Conservation (phyloP, 2,888 invertebrate species). For the Phania funesta region DNA sequence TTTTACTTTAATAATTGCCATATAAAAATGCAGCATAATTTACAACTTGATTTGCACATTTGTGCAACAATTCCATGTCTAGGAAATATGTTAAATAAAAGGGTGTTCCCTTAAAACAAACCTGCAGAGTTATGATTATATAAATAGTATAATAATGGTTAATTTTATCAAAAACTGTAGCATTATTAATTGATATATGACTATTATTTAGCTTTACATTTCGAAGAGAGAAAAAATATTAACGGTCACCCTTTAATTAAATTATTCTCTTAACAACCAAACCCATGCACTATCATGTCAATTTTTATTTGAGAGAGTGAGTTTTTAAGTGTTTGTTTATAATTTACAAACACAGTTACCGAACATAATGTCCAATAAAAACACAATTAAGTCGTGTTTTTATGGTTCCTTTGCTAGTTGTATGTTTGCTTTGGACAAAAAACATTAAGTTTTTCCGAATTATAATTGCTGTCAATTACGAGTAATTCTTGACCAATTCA, state of each 20-base stretch:
- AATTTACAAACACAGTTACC: conserved; percentile 34
- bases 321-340: conserved; percentile 44
- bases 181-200: not conserved
- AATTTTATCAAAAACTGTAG: not conserved
- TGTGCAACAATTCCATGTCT: conserved; percentile 74
- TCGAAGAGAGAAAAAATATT: not conserved
- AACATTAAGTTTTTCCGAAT: not conserved
- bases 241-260: not conserved
- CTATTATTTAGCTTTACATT: not conserved
- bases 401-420: conserved; percentile 45
- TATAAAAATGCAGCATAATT: conserved; percentile 68
- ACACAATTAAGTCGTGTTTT: conserved; percentile 73
- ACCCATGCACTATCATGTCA: not conserved
- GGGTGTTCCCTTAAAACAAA: not conserved
- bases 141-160: not conserved
- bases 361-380: conserved; percentile 76
- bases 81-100: not conserved
- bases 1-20: conserved; percentile 19
- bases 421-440: not conserved
- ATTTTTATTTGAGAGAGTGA: not conserved
- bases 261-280: not conserved
- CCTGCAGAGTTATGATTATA: not conserved
- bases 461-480: not conserved
- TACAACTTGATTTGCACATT: conserved; percentile 78
- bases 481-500: conserved; percentile 18